Percentiles rank a stretch among this genome's conserved stretches.
phyloP scores from a whole-genome alignment of 64 coral and sea anemone genomes.

The Orbicella faveolata region DNA sequence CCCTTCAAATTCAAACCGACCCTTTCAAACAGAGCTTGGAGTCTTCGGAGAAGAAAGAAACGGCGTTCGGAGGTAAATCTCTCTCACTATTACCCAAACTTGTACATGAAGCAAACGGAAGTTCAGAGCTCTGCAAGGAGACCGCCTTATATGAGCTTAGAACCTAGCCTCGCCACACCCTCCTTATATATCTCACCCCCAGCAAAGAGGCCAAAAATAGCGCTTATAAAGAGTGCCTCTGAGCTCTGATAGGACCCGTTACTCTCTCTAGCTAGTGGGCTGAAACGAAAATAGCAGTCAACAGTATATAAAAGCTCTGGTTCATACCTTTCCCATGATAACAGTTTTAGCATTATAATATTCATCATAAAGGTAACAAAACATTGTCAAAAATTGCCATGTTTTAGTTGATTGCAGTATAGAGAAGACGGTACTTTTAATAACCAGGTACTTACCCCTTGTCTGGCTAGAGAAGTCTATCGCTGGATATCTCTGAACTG shows the following conservation, averaged over 20 bases:
- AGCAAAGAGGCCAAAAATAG: constrained; percentile 74
- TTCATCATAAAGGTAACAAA: too few species aligned
- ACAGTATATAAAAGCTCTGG: not conserved
- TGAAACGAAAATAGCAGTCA: not conserved
- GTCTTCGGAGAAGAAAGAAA: not conserved
- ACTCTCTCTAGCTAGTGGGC: not conserved
- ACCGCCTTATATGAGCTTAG: constrained; percentile 41
- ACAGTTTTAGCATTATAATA: not conserved
- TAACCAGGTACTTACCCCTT: too few species aligned
- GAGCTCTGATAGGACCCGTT: not conserved
- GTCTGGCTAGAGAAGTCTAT: too few species aligned
- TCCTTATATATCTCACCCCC: constrained; percentile 68
- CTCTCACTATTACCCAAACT: constrained; percentile 1
- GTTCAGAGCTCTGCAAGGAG: constrained; percentile 5
- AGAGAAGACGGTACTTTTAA: too few species aligned
- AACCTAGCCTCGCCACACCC: constrained; percentile 71
- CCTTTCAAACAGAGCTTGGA: not conserved
- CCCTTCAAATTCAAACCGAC: constrained; percentile 40
- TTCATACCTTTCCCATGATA: not conserved
- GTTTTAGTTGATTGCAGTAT: too few species aligned
- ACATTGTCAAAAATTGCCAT: too few species aligned
- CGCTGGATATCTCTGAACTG: too few species aligned
- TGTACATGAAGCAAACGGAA: constrained; percentile 32
- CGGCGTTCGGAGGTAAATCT: not conserved
- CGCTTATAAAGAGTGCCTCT: not conserved